Base-by-base conservation (phyloP, 2,113 vertebrate species). In the Corvus cornix region DNA sequence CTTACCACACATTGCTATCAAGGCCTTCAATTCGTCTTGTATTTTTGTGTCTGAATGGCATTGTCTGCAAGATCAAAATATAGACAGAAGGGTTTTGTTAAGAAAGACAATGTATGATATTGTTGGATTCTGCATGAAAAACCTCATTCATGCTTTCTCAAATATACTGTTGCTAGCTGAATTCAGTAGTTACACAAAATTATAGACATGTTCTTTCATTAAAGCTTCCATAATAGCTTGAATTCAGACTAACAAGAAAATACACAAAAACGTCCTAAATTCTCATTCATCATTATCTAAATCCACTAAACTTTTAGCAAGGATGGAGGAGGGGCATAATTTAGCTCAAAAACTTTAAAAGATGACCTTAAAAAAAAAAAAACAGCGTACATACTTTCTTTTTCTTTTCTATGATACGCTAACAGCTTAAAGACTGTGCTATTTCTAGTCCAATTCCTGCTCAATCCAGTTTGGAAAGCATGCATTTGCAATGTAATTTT, bases 1-100 rank as follows among this genome's bases (percentile, higher is more conserved):
- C 99, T 99, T 95, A 99, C 99, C 99, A 99, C 2, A 99, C 86
- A 70, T 99, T 99, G 93, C 98, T 98, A 89, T 99, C 99, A 89
- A 99, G 98, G 48, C 99, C 99, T 96, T 99, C 98, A 39, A 99
- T 99, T 95, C 99, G 98, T 97, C 98, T 99, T 75, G 99, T 74
- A 73, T 99, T 98, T 92, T 97, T 98, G 92, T 99, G 99, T 91
- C 97, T 98, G 39, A 93, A 96, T 83, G 98, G 97, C 89, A 98
- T 97, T 98, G 98, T 98, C 94, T 97, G 95, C 37, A 97, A 98
- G 48, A 97, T 58, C 91, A 78, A 97, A 97, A 95, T 39, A 93
- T 8, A 91, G 49, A 95, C 64, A 82, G 90, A 96, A 82, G 28
- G 21, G 21, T 43, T 92, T 96, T 97, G 95, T 90, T 95, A 79